Conservation (phyloP, 2,113 vertebrate species). For the Tragelaphus strepsiceros region DNA sequence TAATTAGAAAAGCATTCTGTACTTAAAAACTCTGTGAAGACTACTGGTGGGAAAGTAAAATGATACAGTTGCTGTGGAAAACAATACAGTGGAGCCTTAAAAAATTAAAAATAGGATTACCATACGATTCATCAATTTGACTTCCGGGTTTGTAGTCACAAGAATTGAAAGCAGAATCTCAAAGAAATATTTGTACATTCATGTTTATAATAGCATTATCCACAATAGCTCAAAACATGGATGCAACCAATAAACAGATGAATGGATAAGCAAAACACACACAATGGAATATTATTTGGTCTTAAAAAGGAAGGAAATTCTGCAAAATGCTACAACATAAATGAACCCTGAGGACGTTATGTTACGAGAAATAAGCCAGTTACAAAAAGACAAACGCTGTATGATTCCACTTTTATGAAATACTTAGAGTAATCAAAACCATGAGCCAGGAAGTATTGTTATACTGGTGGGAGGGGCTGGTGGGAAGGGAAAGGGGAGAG, state of each 20-base stretch:
- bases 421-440: not conserved
- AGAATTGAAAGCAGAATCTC: not conserved
- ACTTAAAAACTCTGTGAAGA: not conserved
- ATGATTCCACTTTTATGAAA: not conserved
- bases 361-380: not conserved
- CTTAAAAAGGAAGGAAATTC: not conserved
- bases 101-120: not conserved
- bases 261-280: not conserved
- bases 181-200: not conserved
- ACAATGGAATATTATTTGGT: not conserved
- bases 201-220: not conserved
- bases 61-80: not conserved
- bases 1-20: constrained; percentile 41
- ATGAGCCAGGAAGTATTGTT: not conserved
- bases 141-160: not conserved
- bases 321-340: not conserved
- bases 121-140: not conserved
- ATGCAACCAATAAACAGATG: not conserved
- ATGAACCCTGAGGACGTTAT: not conserved
- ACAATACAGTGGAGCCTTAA: not conserved
- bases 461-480: not conserved
- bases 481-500: not conserved
- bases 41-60: not conserved
- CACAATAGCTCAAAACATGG: not conserved
- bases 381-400: not conserved